Percentiles rank a stretch among this genome's conserved stretches.
Evolutionary conservation across 2,888 invertebrate genomes (phyloP).

Genomic region (Sialis fuliginosa): DNA sequence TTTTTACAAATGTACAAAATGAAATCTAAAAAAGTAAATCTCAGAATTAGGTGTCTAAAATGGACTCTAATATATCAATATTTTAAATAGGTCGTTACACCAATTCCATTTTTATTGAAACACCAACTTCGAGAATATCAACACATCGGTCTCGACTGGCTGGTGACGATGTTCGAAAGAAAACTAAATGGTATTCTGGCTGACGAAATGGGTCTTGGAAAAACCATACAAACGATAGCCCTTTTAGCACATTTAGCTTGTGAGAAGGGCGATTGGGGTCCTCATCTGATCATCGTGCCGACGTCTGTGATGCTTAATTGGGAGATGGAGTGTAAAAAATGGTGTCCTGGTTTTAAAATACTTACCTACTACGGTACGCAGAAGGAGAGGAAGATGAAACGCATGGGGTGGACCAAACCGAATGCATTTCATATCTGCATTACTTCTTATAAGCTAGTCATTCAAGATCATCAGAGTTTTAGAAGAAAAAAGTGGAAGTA

Average conservation of each 20-base stretch:
- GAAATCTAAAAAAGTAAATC: constrained; percentile 1
- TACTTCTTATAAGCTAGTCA: constrained; percentile 93
- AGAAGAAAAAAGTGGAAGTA: constrained; percentile 97
- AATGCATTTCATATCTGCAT: constrained; percentile 98
- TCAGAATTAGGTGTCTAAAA: background rate
- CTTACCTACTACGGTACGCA: constrained; percentile 94
- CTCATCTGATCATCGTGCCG: constrained; percentile 96
- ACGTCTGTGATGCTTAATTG: constrained; percentile 99
- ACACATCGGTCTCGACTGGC: constrained; percentile 94
- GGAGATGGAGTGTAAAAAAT: constrained; percentile 99
- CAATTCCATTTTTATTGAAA: constrained; percentile 82
- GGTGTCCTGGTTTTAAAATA: constrained; percentile 99
- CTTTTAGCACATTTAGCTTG: constrained; percentile 86
- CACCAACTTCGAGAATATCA: constrained; percentile 88
- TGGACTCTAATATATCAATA: constrained; percentile 3
- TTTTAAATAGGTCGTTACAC: constrained; percentile 58
- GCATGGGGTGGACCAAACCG: constrained; percentile 93
- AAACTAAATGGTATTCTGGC: constrained; percentile 91
- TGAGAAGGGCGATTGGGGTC: constrained; percentile 90
- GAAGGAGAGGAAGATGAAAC: constrained; percentile 82
- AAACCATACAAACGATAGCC: constrained; percentile 94
- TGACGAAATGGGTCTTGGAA: constrained; percentile 94
- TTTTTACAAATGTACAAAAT: background rate
- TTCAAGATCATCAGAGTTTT: constrained; percentile 96
- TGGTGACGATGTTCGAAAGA: constrained; percentile 89